Evolutionary conservation across 2,113 vertebrate genomes (phyloP), one percentile per base, ranked within the genome.

Genomic region (Neomonachus schauinslandi): DNA sequence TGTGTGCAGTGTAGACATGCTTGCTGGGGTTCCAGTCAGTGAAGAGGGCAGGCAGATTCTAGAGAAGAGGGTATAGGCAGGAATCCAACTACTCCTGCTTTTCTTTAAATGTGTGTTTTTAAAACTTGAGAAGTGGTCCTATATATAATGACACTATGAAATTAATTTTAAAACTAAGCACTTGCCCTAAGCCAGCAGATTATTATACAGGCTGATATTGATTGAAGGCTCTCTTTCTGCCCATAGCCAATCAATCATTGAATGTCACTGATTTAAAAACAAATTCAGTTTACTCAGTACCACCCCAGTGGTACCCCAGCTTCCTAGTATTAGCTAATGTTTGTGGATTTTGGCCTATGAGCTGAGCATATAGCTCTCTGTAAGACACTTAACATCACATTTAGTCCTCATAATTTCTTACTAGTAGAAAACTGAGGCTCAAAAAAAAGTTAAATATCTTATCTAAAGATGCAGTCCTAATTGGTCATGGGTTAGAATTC

Each of bases 121-220:
- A 59, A 77, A 69, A 33, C 77, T 59, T 84, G 59, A 83, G 26
- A 59, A 57, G 28, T 16, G 28, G 85, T 21, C 42, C 2, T 96
- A 39, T 59, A 51, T 6, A 71, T 76, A 55, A 67, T 80, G 51
- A 88, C 61, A 55, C 21, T 67, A 6, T n/a, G 14, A 59, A 33
- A 84, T 69, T 89, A 69, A 84, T 22, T 84, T 83, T 84, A 89
- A 89, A 93, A 79, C 26, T 69, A 59, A 77, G 57, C 49, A 65
- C 33, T 57, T 89, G 31, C 33, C 39, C 57, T 76, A 84, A 93
- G 46, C 16, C 74, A 93, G 19, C 24, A 79, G 57, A 89, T 59
- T 89, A 69, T 83, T 77, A 11, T 39, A 19, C 36, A 46, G 24
- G 57, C 69, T 81, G n/a, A 19, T 81, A 74, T 74, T 42, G 19